Base-by-base conservation (phyloP, 2,797 vertebrate species). In the Psittacula derbiana region DNA sequence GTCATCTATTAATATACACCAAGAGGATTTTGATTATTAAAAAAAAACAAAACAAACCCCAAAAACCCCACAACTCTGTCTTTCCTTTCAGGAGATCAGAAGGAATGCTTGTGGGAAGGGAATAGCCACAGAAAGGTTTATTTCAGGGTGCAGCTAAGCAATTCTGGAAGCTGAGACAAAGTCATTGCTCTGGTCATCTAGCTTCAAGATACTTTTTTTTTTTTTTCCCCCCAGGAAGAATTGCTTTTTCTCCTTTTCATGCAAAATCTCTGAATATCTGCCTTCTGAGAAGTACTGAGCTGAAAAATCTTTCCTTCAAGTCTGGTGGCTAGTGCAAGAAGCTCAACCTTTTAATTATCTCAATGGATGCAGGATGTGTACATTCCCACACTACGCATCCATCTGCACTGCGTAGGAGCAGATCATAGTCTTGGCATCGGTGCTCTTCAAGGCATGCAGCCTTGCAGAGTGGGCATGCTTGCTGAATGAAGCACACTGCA, bases 311-410 rank as follows among this genome's bases (percentile, higher is more conserved):
- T 74, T 87, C 61, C 53, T 91, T 95, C 74, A 80, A 50, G 61
- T 53, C 31, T 40, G 3, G 33, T 74, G 78, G 38, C 71, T 72
- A 80, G n/a, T 78, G 72, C 25, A 92, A 94, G 64, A 69, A 82
- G 73, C 50, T 93, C 20, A 8, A 92, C 31, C 31, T 93, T 88
- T 89, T 86, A 69, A 47, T 89, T 91, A 91, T 75, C 78, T 92
- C 86, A 74, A 4, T 55, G 41, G 36, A 67, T 93, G 70, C 52
- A 86, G 61, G 49, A 84, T 40, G 27, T 36, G 36, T 74, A 40
- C 40, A 12, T 90, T 84, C 61, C 69, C 58, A 53, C 38, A 46
- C 52, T 49, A 58, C 0, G 1, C 55, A 80, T 78, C 60, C 4
- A 24, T 65, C 89, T 91, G 83, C 78, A 92, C 71, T 86, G 71